phyloP scores from a whole-genome alignment of 2,888 invertebrate genomes.

The Microchrysa polita region DNA sequence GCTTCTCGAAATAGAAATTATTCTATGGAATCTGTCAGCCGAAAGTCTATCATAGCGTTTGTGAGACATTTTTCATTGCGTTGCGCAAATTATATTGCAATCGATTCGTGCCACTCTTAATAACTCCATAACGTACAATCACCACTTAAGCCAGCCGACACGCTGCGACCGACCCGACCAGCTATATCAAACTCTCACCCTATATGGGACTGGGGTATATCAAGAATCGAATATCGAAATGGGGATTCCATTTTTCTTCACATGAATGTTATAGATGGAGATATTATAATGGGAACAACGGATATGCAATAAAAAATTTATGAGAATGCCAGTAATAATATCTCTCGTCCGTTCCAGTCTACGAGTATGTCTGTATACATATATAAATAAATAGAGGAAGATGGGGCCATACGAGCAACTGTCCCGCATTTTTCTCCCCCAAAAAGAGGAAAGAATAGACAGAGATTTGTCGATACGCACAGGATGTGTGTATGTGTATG shows the following conservation, averaged over 20 bases:
- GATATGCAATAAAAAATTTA: slow-evolving; percentile 43
- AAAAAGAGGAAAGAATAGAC: too few relatives aligned
- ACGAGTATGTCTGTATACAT: too few relatives aligned
- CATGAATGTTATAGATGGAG: slow-evolving; percentile 13
- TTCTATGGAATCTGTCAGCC: too few relatives aligned
- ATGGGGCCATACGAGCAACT: not conserved
- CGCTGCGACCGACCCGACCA: not conserved
- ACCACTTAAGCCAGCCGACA: not conserved
- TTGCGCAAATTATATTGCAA: slow-evolving; percentile 8
- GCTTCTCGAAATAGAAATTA: too few relatives aligned
- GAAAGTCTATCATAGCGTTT: too few relatives aligned
- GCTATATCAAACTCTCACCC: not conserved
- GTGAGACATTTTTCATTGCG: not conserved
- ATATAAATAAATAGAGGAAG: too few relatives aligned
- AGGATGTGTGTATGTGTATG: too few relatives aligned
- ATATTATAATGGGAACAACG: slow-evolving; percentile 34
- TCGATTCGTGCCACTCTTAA: not conserved
- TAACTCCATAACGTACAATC: too few relatives aligned
- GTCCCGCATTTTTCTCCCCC: not conserved
- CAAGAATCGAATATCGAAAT: not conserved
- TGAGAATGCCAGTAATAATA: slow-evolving; percentile 34
- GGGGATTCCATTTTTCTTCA: not conserved
- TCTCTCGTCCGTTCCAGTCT: slow-evolving; percentile 13
- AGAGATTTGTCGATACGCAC: too few relatives aligned
- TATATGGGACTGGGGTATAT: too few relatives aligned